phyloP scores from a whole-genome alignment of 2,888 invertebrate genomes.

The Drosophila neotestacea region DNA sequence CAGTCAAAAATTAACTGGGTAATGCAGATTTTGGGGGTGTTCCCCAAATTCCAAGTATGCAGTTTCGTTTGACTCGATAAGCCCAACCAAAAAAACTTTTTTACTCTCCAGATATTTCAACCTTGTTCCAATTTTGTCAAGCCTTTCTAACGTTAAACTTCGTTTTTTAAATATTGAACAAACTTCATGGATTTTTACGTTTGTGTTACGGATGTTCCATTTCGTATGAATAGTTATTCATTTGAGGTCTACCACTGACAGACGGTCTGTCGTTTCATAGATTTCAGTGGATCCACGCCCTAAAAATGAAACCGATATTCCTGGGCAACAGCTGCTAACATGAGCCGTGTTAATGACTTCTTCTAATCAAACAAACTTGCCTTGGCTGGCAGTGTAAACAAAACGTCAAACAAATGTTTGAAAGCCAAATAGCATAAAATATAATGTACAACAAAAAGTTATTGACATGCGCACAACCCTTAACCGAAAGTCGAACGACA shows the following conservation, averaged over 20 bases:
- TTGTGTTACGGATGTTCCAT: neutral
- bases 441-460: constrained; percentile 30
- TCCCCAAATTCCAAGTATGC: too few species aligned
- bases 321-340: constrained; percentile 38
- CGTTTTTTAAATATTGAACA: too few species aligned
- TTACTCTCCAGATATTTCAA: too few species aligned
- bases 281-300: constrained; percentile 17
- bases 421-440: constrained; percentile 32
- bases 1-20: too few species aligned
- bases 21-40: too few species aligned
- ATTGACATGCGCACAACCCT: constrained; percentile 65
- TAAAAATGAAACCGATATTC: constrained; percentile 25
- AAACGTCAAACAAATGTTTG: constrained; percentile 68
- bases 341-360: constrained; percentile 67
- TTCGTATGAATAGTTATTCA: constrained; percentile 3
- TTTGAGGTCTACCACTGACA: constrained; percentile 5
- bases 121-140: too few species aligned
- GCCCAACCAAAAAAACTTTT: too few species aligned
- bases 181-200: too few species aligned
- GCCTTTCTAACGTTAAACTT: too few species aligned
- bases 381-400: constrained; percentile 43
- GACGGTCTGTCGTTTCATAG: constrained; percentile 1
- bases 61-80: too few species aligned
- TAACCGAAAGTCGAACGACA: constrained; percentile 42
- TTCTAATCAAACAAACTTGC: constrained; percentile 66